Evolutionary conservation across 2,797 vertebrate genomes (phyloP).

Genomic region (Microcaecilia unicolor): DNA sequence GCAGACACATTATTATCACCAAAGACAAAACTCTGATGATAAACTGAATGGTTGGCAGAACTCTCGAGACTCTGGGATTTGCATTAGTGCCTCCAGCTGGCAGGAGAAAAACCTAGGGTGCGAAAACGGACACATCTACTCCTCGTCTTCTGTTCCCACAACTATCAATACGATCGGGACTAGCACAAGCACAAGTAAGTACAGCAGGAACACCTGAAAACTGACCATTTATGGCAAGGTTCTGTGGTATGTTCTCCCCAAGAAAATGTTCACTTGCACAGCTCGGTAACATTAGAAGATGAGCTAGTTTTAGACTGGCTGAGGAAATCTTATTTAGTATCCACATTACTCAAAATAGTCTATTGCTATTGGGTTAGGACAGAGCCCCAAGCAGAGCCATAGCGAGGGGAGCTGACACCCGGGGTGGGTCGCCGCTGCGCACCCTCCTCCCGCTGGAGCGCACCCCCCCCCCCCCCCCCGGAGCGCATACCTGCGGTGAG

Average conservation of each 20-base stretch:
- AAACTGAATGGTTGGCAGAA: constrained; percentile 96
- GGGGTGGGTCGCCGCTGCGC: too few relatives aligned
- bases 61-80: constrained; percentile 82
- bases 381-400: too few relatives aligned
- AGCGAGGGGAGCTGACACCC: too few relatives aligned
- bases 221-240: background rate
- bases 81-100: constrained; percentile 71
- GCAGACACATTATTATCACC: constrained; percentile 78
- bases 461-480: too few relatives aligned
- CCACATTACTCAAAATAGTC: background rate
- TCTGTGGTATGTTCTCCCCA: background rate
- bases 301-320: constrained; percentile 10
- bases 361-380: too few relatives aligned
- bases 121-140: constrained; percentile 93
- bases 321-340: background rate
- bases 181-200: constrained; percentile 83
- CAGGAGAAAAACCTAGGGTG: constrained; percentile 80
- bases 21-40: constrained; percentile 94
- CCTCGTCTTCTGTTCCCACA: constrained; percentile 86
- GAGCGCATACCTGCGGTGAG: too few relatives aligned
- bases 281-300: constrained; percentile 13
- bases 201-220: background rate
- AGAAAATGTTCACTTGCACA: constrained; percentile 2
- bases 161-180: constrained; percentile 95
- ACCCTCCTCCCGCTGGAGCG: too few relatives aligned